Base-by-base conservation (phyloP, 2,888 invertebrate species). In the Dicyrtoma fusca region DNA sequence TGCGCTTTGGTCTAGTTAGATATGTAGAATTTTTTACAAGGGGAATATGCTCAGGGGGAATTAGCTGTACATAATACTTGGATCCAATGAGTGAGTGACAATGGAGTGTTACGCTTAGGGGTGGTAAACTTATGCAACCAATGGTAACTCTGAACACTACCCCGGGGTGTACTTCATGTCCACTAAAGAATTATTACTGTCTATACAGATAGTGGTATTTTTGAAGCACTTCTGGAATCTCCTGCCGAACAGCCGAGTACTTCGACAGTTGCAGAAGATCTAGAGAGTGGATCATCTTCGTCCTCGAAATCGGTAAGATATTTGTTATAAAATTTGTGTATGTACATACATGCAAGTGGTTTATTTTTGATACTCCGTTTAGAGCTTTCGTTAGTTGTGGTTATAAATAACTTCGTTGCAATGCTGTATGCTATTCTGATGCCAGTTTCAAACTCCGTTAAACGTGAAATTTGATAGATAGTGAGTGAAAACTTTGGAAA, bases 121-220 rank as follows among this genome's bases (percentile, higher is more conserved):
- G 79, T 80, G 79, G 81, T 74, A 74, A 77, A 78, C 77, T 79
- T 81, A 79, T 76, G 79, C 79, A 80, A 81, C 81, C 81, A 81
- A 81, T 81, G 74, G 75, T 73, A 79, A 75, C 71, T 74, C 17
- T 25, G 57, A 70, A 49, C 53, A 74, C 74, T 55, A 74, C 71
- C 70, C 45, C 49, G 13, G 70, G 70, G 70, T 70, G 70, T 70
- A 47, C 70, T 62, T 51, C 49, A 61, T 44, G 70, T 70, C 70
- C 14, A 34, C 34, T 5, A 13, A 62, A 70, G 61, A 70, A 47
- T 70, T 70, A 70, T 70, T 70, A 70, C 70, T 45, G 70, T 70
- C 70, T 70, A 80, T 45, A 76, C 73, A 5, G 81, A 81, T 69
- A 80, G 79, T 71, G 81, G 79, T 61, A 77, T 80, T 44, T 78